Percentiles rank a stretch among this genome's conserved stretches.
Evolutionary conservation across 2,888 invertebrate species (phyloP).

Genomic region (Alentia gelatinosa): DNA sequence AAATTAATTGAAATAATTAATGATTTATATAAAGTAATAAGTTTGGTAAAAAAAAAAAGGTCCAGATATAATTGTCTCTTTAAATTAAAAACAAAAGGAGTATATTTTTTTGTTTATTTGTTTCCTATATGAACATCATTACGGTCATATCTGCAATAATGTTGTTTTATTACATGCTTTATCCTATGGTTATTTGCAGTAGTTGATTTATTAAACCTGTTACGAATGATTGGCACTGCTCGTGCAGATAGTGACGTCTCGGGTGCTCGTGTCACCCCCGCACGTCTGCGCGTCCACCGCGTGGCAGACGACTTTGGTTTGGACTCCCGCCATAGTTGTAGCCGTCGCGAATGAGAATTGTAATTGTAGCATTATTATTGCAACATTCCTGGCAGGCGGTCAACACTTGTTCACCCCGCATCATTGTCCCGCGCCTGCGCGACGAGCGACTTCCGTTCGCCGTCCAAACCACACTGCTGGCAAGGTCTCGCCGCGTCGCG

Average conservation of each 20-base stretch:
- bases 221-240: no score
- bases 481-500: neutral
- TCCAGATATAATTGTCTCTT: no score
- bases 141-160: no score
- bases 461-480: neutral
- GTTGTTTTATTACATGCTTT: no score
- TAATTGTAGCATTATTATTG: slow-evolving; percentile 43
- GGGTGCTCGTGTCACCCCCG: neutral
- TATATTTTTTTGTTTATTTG: no score
- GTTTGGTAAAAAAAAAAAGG: no score
- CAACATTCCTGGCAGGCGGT: slow-evolving; percentile 8
- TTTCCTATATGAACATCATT: no score
- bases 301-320: slow-evolving; percentile 25
- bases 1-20: no score
- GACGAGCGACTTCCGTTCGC: neutral
- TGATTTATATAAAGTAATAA: no score
- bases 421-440: neutral
- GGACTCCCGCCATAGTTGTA: neutral
- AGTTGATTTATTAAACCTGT: no score
- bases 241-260: neutral
- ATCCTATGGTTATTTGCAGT: no score
- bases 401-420: neutral
- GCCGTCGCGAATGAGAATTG: neutral
- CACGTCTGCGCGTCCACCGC: neutral
- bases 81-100: no score